These are phyloP conservation scores for Crepidodera aurea DNA, from an alignment of 2,888 invertebrate species.

Conservation along the genomic window DNA sequence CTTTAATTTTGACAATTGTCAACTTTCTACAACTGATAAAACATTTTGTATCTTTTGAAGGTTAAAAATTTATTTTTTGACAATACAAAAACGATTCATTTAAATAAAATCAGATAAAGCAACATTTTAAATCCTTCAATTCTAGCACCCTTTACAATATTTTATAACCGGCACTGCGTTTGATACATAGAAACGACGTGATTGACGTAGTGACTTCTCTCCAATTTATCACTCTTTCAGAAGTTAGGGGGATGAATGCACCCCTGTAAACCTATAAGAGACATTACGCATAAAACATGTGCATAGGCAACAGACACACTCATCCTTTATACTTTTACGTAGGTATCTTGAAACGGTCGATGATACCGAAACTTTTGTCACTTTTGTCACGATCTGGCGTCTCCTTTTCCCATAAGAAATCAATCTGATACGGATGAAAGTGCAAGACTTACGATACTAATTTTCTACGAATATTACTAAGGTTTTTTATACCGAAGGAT, in stretches of 20 bases:
- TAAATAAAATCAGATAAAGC: no score
- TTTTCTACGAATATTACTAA: no score
- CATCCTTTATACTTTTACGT: background rate
- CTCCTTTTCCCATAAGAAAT: constrained; percentile 33
- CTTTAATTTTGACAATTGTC: no score
- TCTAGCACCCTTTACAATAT: background rate
- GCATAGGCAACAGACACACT: constrained; percentile 10
- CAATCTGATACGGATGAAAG: constrained; percentile 30
- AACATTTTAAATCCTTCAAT: no score
- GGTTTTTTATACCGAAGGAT: no score
- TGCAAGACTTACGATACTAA: constrained; percentile 17
- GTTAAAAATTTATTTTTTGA: no score
- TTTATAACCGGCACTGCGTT: background rate
- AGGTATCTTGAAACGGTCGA: background rate
- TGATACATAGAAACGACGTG: constrained; percentile 8
- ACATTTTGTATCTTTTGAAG: no score
- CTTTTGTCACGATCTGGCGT: constrained; percentile 34
- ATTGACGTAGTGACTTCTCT: constrained; percentile 27
- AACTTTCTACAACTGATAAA: no score
- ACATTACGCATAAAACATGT: constrained; percentile 37
- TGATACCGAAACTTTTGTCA: constrained; percentile 5
- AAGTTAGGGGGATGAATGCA: constrained; percentile 17
- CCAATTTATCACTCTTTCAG: constrained; percentile 27
- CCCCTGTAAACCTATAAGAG: constrained; percentile 30
- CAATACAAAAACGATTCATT: no score